These are phyloP conservation scores for Candidula unifasciata DNA, from an alignment of 2,888 invertebrate genomes.

Conservation along the genomic window DNA sequence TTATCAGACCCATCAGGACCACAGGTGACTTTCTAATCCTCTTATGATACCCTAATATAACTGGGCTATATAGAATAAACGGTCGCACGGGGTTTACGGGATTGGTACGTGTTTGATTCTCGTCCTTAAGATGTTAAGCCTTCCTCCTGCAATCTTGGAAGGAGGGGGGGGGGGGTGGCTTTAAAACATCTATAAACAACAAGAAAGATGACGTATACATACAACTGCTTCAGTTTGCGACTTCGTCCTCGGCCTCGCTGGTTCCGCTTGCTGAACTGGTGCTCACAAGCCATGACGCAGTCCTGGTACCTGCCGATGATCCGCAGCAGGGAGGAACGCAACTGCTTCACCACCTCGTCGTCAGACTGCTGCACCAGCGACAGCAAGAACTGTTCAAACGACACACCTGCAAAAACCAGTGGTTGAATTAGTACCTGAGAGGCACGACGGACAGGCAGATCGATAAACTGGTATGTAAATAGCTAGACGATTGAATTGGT, in stretches of 20 bases:
- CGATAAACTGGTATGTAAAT: not conserved
- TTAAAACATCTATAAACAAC: too few species aligned
- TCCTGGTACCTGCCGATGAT: slow-evolving; percentile 66
- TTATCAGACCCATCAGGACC: too few species aligned
- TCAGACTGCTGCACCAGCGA: slow-evolving; percentile 59
- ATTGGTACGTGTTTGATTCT: too few species aligned
- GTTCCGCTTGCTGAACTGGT: slow-evolving; percentile 68
- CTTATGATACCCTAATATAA: too few species aligned
- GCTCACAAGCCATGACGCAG: slow-evolving; percentile 70
- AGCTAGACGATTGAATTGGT: too few species aligned
- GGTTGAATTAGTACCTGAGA: not conserved
- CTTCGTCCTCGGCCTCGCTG: slow-evolving; percentile 18
- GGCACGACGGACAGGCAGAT: not conserved
- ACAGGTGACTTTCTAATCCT: too few species aligned
- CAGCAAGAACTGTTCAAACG: slow-evolving; percentile 66
- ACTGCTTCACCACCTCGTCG: slow-evolving; percentile 32
- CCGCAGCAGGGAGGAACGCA: slow-evolving; percentile 59
- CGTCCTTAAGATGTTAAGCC: too few species aligned
- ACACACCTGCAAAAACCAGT: slow-evolving; percentile 62
- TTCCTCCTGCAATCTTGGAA: too few species aligned
- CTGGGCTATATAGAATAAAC: too few species aligned
- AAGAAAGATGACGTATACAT: slow-evolving; percentile 30
- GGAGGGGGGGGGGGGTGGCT: too few species aligned
- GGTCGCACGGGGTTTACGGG: too few species aligned
- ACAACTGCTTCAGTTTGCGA: slow-evolving; percentile 47